Base-by-base conservation (phyloP, 2,888 invertebrate genomes). In the Xanthostigma xanthostigma region DNA sequence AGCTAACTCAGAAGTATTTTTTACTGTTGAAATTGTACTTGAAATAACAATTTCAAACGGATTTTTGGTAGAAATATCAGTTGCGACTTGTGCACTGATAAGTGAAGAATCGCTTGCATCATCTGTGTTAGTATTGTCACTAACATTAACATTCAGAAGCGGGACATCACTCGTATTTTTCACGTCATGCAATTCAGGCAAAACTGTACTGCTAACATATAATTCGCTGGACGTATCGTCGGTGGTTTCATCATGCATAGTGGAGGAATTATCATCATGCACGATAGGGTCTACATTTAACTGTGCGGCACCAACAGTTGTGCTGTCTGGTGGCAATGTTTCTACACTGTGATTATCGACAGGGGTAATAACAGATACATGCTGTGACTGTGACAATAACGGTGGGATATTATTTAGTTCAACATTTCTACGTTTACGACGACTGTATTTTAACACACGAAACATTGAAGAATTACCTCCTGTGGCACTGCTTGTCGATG, bases 391-490 rank as follows among this genome's bases (percentile, higher is more conserved):
- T 27, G 27, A 27, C 27, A 27, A 27, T 27, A 27, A 27, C 27
- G 55, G 53, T 41, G 45, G 14, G 45, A 47, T 42, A 36, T 35
- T 49, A 51, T 54, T 53, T 56, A 57, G 60, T 57, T 57, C 54
- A 55, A 63, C 75, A 68, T 76, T 76, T 75, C 78, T 84, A 82
- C 79, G 86, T 68, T 72, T 79, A 70, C 77, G 81, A 59, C 64
- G 40, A 41, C 13, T 27, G 27, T 27, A 27, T 27, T 27, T 27
- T 27, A 27, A 41, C 43, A 51, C 43, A 44, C 41, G 47, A 41
- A 36, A 42, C 35, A 36, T 45, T 36, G 45, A 37, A 40, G 45
- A 17, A 43, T 17, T 37, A 34, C 36, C 44, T 49, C 27, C 34
- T 42, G 40, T 46, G 39, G 46, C 42, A 46, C 41, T 50, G 48